Evolutionary conservation across 53 echinoderm and acorn worm genomes (phyloP).

Genomic region (Holothuria scabra): DNA sequence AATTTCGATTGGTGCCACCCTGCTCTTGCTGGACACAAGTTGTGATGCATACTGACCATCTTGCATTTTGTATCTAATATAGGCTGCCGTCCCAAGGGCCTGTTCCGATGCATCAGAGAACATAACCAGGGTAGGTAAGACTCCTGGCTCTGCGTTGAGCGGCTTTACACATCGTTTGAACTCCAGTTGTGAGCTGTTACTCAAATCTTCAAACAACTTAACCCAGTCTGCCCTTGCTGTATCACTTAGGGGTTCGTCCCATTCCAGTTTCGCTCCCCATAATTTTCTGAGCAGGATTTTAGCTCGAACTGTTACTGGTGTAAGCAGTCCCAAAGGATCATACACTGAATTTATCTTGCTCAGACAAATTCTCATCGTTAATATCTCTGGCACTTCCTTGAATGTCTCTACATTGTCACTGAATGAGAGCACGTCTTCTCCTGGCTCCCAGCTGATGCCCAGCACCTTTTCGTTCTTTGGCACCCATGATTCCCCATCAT

Average conservation of each 20-base stretch:
- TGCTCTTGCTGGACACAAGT: constrained; percentile 55
- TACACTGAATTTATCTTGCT: constrained; percentile 58
- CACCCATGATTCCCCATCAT: constrained; percentile 20
- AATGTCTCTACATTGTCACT: constrained; percentile 17
- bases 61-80: constrained; percentile 35
- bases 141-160: background rate
- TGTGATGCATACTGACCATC: constrained; percentile 45
- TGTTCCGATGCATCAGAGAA: constrained; percentile 63
- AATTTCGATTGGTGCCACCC: constrained; percentile 54
- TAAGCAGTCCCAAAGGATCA: constrained; percentile 57
- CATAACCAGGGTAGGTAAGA: constrained; percentile 36
- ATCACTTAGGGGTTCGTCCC: constrained; percentile 42
- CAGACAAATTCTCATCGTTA: constrained; percentile 61
- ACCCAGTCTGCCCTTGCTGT: constrained; percentile 11
- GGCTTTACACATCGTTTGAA: constrained; percentile 31
- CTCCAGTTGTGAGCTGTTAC: background rate
- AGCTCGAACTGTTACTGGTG: constrained; percentile 51
- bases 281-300: constrained; percentile 51
- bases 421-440: constrained; percentile 40
- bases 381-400: constrained; percentile 40
- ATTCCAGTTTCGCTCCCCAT: constrained; percentile 41
- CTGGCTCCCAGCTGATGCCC: constrained; percentile 52
- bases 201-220: constrained; percentile 35
- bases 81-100: constrained; percentile 56
- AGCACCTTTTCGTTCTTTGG: constrained; percentile 59